Base-by-base conservation (phyloP, 92 coral and sea anemone genomes). In the Palythoa grandis region DNA sequence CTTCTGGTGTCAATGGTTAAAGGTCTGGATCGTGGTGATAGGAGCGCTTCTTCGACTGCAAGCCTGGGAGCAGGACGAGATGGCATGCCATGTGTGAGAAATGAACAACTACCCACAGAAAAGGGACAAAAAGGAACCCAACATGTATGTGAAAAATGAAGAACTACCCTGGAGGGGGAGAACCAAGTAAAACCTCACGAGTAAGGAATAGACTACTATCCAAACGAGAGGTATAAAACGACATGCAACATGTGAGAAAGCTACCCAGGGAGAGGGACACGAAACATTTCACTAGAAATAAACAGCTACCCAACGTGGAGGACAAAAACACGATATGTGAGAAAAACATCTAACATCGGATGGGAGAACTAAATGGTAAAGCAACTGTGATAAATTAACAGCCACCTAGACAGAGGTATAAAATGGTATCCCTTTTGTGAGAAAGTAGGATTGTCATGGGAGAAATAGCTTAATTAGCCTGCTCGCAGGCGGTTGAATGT, bases 11-110 rank as follows among this genome's bases (percentile, higher is more conserved):
- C 98, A 83, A 96, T 84, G 43, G 89, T 92, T 29, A 92, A 95
- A 74, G 98, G 94, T 89, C 99, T 91, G 75, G 97, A 91, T 11
- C 99, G 95, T 82, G 99, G 99, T 35, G 99, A 96, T 65, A 96
- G 89, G 67, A 95, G 87, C 37, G 98, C 98, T 80, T 95, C 99
- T 35, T 96, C 99, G 22, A 91, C 77, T 56, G 92, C 88, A 61
- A 90, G 68, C 70, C 99, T 92, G 52, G 58, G 86, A 69, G 70
- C 74, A 63, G 69, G 82, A 70, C 65, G 84, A 79, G 84, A 79
- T 79, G 84, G 72, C 84, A 79, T 65, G 84, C 71, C 84, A 79
- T 22, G 53, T 79, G 84, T 79, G 84, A 79, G 84, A 79, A 50
- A 50, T 43, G 39, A 77, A 47, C 53, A 15, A 39, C 37, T n/a